phyloP scores from a whole-genome alignment of 2,888 invertebrate species.

The Amorpha juglandis region DNA sequence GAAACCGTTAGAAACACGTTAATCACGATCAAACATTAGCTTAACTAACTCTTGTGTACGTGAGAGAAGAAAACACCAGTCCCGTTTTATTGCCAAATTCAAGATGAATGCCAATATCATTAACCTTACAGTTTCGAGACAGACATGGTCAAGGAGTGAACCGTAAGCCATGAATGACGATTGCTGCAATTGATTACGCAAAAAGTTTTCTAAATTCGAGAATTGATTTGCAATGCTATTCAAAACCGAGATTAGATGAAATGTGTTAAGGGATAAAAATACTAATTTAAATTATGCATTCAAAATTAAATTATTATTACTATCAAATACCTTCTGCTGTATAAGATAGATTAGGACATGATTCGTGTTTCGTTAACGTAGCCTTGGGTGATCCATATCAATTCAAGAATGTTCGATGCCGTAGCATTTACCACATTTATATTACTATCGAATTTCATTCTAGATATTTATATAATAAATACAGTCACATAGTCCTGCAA shows the following conservation, averaged over 20 bases:
- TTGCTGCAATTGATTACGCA: constrained; percentile 23
- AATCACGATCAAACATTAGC: background rate
- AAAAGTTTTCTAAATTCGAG: constrained; percentile 16
- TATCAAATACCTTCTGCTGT: background rate
- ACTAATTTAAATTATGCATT: background rate
- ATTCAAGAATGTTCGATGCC: constrained; percentile 7
- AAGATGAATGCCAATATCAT: constrained; percentile 17
- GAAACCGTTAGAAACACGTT: background rate
- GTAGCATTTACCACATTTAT: constrained; percentile 19
- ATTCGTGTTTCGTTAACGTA: background rate
- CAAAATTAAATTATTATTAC: background rate
- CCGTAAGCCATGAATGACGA: constrained; percentile 23
- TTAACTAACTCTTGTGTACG: background rate
- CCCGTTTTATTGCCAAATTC: constrained; percentile 11
- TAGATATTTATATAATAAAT: too few relatives aligned
- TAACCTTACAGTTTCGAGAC: constrained; percentile 10
- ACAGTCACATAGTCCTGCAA: too few relatives aligned
- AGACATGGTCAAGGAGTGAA: constrained; percentile 14
- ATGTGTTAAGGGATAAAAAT: background rate
- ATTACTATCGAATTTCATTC: constrained; percentile 23
- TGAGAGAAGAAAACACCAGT: background rate
- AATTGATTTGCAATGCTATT: constrained; percentile 14
- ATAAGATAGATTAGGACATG: constrained; percentile 9
- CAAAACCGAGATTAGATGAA: background rate
- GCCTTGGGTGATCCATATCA: background rate